phyloP scores from a whole-genome alignment of 2,113 vertebrate species.

The Carollia perspicillata region DNA sequence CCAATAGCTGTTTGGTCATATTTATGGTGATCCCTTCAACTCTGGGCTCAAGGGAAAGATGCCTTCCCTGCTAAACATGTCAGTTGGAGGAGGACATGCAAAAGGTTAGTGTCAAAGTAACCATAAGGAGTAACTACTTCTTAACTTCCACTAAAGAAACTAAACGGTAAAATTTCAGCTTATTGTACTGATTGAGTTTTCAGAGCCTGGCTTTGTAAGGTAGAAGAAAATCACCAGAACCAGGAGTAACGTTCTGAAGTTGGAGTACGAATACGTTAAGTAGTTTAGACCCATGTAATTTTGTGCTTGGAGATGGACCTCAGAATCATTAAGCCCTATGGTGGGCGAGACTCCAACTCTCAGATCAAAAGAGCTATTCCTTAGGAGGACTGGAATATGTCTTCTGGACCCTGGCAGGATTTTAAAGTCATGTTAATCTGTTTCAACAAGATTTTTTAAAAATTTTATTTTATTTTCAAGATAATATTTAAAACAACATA shows the following conservation, averaged over 20 bases:
- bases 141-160: not conserved
- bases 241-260: not conserved
- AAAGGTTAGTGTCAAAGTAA: constrained; percentile 25
- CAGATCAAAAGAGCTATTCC: not conserved
- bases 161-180: constrained; percentile 20
- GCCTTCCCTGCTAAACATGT: not conserved
- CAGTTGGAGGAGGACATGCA: not conserved
- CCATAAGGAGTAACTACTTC: not conserved
- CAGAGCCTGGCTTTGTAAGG: not conserved
- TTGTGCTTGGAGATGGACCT: not conserved
- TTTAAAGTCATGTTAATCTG: not conserved
- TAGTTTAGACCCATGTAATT: not conserved
- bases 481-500: not conserved
- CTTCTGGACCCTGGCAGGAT: not conserved
- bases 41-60: not conserved
- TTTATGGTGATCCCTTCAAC: constrained; percentile 68
- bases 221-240: not conserved
- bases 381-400: not conserved
- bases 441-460: not conserved
- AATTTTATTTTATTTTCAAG: not conserved
- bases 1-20: constrained; percentile 15
- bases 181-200: constrained; percentile 21
- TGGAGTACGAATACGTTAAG: not conserved
- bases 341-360: not conserved
- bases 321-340: not conserved